Evolutionary conservation across 2,113 vertebrate genomes (phyloP), one percentile per base, ranked within the genome.

Genomic region (Telmatochromis bifrenatus): DNA sequence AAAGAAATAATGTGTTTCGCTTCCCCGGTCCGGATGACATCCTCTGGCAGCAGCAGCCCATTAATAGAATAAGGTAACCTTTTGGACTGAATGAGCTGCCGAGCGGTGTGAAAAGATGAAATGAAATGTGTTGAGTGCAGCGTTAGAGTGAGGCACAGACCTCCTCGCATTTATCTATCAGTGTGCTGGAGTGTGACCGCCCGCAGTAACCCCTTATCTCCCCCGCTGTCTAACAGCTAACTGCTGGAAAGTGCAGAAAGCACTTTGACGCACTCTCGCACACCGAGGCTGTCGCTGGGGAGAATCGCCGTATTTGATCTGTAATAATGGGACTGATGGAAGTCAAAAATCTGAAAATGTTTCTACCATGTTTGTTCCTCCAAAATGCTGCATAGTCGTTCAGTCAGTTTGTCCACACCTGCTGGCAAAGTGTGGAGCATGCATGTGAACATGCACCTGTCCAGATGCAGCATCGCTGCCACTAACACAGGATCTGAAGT

Each of bases 41-140:
- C 79, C 26, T 86, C 7, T 2, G 82, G 62, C 54, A 11, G 31
- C 70, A 54, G 77, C 9, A 45, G 53, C 35, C 45, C 60, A 75
- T 55, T 88, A 49, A 88, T 47, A 84, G 87, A 84, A 68, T 49
- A 45, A 70, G 26, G 75, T 83, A 86, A 91, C 84, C 87, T 77
- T 84, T 81, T 37, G 80, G 37, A 53, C 49, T 3, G 68, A 79
- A 77, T 49, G 62, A 88, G 58, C 58, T 75, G 70, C 70, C 9
- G 9, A 1, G 70, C 0, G 70, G 70, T 12, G 23, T 77, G 70
- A 77, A 77, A 77, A 77, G 81, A 88, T 90, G 70, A 85, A 84
- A 90, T 82, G 68, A 87, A 82, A 83, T 83, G 79, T 79, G 83
- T 15, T 35, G 28, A 87, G 83, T 51, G 73, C 42, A 51, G 86